Evolutionary conservation across 2,113 vertebrate species (phyloP), one percentile per base, ranked within the genome.

Genomic region (Boulengeromyrus knoepffleri): DNA sequence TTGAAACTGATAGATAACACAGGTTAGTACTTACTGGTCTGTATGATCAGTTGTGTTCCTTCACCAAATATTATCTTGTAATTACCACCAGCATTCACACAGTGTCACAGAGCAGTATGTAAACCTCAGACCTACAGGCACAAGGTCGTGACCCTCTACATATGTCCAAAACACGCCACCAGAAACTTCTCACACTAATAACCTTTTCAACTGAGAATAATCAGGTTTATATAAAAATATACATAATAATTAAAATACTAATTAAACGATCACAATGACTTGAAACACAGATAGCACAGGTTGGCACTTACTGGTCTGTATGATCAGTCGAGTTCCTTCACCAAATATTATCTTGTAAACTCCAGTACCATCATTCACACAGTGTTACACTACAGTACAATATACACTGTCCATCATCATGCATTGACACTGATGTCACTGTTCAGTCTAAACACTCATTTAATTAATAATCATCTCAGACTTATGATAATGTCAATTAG

Each of bases 221-320:
- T 56, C 53, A 56, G 19, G 1, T 56, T 31, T 1, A 66, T 66
- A 66, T 3, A 27, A 66, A 66, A 24, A 66, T 27, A 66, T 66
- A 66, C 9, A 27, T 12, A 27, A 70, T 24, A 47, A 77, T 36
- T 31, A 2, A 31, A 39, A 36, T 31, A 27, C 42, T 10, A 84
- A 9, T 42, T 58, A 45, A 62, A 56, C 53, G 1, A 88, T 36
- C 10, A 74, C 19, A 13, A n/a, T 27, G n/a, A n/a, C 17, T 21
- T 56, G 58, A n/a, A 66, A 66, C n/a, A 66, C 24, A 50, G 39
- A 24, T 9, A 17, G 39, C 31, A 89, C 24, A 70, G 53, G 13
- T 10, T 12, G 6, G 3, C 36, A 70, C 89, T 90, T 50, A 90
- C 90, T 53, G 80, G 90, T 74, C 21, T 90, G 50, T 7, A 90